Conservation (phyloP, 2,888 invertebrate genomes). For the Cremastobaeus sp. region DNA sequence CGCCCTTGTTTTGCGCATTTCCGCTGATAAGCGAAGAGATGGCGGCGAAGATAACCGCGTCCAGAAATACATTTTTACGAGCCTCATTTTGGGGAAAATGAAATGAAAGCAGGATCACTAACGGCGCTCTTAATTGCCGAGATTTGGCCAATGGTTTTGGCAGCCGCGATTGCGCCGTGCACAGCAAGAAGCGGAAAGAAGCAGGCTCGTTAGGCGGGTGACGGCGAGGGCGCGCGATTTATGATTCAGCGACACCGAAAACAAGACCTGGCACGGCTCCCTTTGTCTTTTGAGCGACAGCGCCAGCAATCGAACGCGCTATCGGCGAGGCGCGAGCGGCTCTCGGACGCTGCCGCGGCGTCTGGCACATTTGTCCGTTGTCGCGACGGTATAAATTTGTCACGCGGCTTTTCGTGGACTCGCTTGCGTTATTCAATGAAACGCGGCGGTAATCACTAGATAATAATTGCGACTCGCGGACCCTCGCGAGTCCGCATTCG, state of each 20-base stretch:
- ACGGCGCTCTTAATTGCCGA: conserved; percentile 29
- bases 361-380: conserved; percentile 50
- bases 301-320: conserved; percentile 22
- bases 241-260: conserved; percentile 56
- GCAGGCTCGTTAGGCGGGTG: conserved; percentile 60
- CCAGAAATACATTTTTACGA: too few species aligned
- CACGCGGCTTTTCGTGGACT: conserved; percentile 26
- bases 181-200: conserved; percentile 40
- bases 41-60: not conserved
- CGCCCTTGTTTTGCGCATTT: too few species aligned
- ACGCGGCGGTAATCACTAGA: too few species aligned
- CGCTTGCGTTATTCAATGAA: conserved; percentile 13
- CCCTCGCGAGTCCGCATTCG: not conserved
- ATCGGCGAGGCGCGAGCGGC: conserved; percentile 10
- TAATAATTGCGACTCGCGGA: too few species aligned
- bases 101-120: not conserved
- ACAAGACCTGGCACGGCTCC: conserved; percentile 58
- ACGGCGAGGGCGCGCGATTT: conserved; percentile 34
- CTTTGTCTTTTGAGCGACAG: conserved; percentile 48
- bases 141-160: conserved; percentile 45
- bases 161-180: conserved; percentile 20
- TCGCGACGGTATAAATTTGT: conserved; percentile 53
- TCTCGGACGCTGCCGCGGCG: conserved; percentile 43
- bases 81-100: too few species aligned
- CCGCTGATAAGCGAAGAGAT: too few species aligned